These are phyloP conservation scores for Thalassarche chlororhynchos DNA, from an alignment of 2,113 vertebrate species.

Conservation along the genomic window DNA sequence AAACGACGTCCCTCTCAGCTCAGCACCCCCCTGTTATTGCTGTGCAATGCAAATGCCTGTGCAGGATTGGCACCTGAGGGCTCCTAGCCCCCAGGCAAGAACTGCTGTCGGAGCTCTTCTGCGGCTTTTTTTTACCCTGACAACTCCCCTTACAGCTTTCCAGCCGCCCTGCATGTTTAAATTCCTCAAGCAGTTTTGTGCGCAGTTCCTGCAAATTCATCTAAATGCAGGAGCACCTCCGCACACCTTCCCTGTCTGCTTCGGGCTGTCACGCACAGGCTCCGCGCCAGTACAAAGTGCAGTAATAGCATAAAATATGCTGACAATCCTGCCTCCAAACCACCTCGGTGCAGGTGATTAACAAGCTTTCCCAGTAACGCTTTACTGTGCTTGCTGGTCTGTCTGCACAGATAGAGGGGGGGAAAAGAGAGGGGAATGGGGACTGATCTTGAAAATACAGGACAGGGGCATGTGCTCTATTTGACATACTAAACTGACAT, in stretches of 20 bases:
- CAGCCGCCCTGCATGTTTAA: neutral
- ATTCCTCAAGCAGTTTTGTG: neutral
- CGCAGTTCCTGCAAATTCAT: neutral
- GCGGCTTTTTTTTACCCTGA: neutral
- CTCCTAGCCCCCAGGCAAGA: neutral
- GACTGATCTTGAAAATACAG: neutral
- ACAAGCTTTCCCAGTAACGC: fast-evolving
- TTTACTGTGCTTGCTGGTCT: neutral
- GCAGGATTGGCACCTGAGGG: neutral
- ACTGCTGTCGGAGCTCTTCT: neutral
- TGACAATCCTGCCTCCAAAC: neutral
- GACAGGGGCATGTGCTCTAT: fast-evolving
- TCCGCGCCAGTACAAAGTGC: neutral
- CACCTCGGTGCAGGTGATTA: fast-evolving
- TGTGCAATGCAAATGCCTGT: neutral
- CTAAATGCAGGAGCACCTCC: neutral
- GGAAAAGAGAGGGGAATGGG: neutral
- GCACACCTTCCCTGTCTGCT: neutral
- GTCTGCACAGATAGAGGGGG: neutral
- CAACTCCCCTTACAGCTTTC: neutral
- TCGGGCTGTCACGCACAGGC: neutral
- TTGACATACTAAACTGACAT: neutral
- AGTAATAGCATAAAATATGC: neutral
- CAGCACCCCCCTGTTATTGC: neutral
- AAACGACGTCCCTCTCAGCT: neutral